phyloP scores from a whole-genome alignment of 1,140 invertebrate genomes.

The Dysdera silvatica region DNA sequence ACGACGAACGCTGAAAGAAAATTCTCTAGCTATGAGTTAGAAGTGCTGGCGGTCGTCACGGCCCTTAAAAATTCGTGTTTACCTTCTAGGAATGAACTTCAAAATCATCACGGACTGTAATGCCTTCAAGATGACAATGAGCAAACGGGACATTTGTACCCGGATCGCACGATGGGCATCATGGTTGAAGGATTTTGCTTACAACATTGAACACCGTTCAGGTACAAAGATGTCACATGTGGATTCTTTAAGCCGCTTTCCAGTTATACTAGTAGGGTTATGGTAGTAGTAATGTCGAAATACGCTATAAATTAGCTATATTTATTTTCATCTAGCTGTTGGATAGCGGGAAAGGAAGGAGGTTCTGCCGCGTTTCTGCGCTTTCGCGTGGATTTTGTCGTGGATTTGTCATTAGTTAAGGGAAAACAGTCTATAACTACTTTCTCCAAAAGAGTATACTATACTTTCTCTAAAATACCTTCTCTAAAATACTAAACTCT shows the following conservation, averaged over 20 bases:
- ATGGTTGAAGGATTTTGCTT: constrained; percentile 2
- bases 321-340: too few relatives aligned
- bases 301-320: too few relatives aligned
- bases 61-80: not conserved
- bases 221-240: not conserved
- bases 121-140: not conserved
- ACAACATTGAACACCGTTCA: not conserved
- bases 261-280: too few relatives aligned
- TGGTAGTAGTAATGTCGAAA: too few relatives aligned
- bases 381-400: too few relatives aligned
- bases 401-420: too few relatives aligned
- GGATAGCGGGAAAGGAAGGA: too few relatives aligned
- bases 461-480: too few relatives aligned
- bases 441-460: too few relatives aligned
- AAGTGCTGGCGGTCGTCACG: not conserved
- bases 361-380: too few relatives aligned
- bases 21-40: constrained; percentile 3
- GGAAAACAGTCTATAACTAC: too few relatives aligned
- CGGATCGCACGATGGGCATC: constrained; percentile 7
- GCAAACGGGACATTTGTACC: not conserved
- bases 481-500: too few relatives aligned
- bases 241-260: constrained; percentile 9
- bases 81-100: not conserved
- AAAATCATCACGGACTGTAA: not conserved
- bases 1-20: not conserved